phyloP scores from a whole-genome alignment of 2,888 invertebrate species.

The Anorthoa munda region DNA sequence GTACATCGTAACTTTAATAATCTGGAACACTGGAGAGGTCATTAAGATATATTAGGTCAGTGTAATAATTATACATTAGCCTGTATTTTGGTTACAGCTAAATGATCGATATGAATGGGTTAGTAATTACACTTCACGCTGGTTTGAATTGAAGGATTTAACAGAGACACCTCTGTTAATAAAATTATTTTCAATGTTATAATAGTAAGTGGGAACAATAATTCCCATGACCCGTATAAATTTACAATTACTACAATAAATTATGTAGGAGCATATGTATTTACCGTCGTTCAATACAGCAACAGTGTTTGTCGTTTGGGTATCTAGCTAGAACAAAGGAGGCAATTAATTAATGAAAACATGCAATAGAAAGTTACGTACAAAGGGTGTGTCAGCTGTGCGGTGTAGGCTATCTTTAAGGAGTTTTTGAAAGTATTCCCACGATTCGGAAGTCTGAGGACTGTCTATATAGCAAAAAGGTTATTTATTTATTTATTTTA shows the following conservation, averaged over 20 bases:
- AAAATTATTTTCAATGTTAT: neutral
- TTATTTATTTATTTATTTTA: too few species aligned
- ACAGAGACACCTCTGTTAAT: neutral
- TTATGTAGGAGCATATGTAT: too few species aligned
- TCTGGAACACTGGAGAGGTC: constrained; percentile 49
- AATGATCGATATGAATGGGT: constrained; percentile 1
- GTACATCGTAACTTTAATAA: constrained; percentile 67
- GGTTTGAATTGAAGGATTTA: neutral
- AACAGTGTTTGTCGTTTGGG: neutral
- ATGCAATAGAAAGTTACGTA: neutral
- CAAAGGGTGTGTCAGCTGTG: neutral
- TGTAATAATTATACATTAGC: constrained; percentile 42
- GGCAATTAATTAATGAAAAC: constrained; percentile 2
- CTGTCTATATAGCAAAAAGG: too few species aligned
- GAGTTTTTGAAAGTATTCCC: neutral
- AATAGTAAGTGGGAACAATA: neutral
- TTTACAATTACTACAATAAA: too few species aligned
- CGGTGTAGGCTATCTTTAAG: neutral
- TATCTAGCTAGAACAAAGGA: neutral
- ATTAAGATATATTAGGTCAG: constrained; percentile 57
- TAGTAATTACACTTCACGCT: constrained; percentile 7
- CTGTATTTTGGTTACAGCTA: constrained; percentile 28
- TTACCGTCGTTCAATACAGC: neutral
- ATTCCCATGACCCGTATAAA: too few species aligned
- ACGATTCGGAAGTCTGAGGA: too few species aligned